Percentiles rank a stretch among this genome's conserved stretches.
Conservation (phyloP, 2,888 invertebrate species). For the Dolichomitus sp. region DNA sequence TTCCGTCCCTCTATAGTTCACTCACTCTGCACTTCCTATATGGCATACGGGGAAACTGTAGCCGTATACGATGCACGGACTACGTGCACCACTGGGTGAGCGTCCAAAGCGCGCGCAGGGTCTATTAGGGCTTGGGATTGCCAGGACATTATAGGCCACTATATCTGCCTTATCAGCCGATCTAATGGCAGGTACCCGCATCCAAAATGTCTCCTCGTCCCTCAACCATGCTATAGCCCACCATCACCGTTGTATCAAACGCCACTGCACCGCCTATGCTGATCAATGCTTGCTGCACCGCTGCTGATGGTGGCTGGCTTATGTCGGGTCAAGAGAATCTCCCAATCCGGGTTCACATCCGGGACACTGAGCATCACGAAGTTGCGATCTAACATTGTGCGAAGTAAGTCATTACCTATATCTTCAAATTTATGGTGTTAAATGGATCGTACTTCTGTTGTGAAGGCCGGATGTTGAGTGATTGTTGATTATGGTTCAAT, state of each 20-base stretch:
- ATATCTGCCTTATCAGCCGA: slow-evolving; percentile 79
- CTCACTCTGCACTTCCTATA: slow-evolving; percentile 36
- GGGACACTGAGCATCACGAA: slow-evolving; percentile 43
- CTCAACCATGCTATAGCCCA: slow-evolving; percentile 52
- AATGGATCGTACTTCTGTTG: slow-evolving; percentile 7
- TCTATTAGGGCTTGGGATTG: slow-evolving; percentile 78
- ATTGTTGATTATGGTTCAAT: slow-evolving; percentile 27
- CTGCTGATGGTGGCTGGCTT: slow-evolving; percentile 57
- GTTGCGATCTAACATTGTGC: slow-evolving; percentile 30
- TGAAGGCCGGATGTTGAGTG: slow-evolving; percentile 29
- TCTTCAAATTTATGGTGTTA: slow-evolving; percentile 16
- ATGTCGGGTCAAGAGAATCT: slow-evolving; percentile 47
- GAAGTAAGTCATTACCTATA: slow-evolving; percentile 10
- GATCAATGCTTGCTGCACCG: slow-evolving; percentile 68
- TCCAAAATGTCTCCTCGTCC: slow-evolving; percentile 76
- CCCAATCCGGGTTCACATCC: slow-evolving; percentile 26
- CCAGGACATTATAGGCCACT: slow-evolving; percentile 78
- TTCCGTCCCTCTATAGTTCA: slow-evolving; percentile 29
- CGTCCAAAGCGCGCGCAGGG: slow-evolving; percentile 67
- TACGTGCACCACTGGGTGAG: slow-evolving; percentile 55
- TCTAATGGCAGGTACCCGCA: slow-evolving; percentile 79
- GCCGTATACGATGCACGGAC: slow-evolving; percentile 37
- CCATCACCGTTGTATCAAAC: slow-evolving; percentile 69
- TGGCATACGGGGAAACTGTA: slow-evolving; percentile 34
- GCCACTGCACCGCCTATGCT: slow-evolving; percentile 56